phyloP scores from a whole-genome alignment of 2,888 invertebrate species.

The Polydrusus tereticollis region DNA sequence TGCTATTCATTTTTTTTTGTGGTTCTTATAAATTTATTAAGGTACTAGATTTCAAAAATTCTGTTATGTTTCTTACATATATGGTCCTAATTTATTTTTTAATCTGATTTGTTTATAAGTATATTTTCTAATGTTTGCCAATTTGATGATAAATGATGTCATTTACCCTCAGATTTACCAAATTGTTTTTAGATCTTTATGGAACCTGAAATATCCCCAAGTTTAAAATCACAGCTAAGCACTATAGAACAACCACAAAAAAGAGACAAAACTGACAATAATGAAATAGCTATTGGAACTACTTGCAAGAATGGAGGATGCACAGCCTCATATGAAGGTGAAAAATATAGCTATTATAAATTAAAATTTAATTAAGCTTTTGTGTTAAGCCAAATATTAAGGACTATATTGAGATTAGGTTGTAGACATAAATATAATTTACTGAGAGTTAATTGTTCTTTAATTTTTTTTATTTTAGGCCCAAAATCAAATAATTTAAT shows the following conservation, averaged over 20 bases:
- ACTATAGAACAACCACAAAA: conserved; percentile 53
- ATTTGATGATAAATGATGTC: too few species aligned
- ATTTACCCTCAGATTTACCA: too few species aligned
- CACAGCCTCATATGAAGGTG: conserved; percentile 75
- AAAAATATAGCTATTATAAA: neutral
- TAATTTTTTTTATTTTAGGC: conserved; percentile 61
- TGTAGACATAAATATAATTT: too few species aligned
- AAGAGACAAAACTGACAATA: conserved; percentile 61
- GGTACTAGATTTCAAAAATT: too few species aligned
- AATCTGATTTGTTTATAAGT: too few species aligned
- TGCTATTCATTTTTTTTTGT: neutral
- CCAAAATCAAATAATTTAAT: conserved; percentile 72
- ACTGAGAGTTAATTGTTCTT: neutral
- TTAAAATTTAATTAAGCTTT: neutral
- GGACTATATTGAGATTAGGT: too few species aligned
- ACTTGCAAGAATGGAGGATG: conserved; percentile 90
- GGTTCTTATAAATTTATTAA: too few species aligned
- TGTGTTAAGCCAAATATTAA: too few species aligned
- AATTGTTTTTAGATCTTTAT: conserved; percentile 66
- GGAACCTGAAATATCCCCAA: conserved; percentile 74
- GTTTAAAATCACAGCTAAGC: conserved; percentile 75
- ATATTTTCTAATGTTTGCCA: too few species aligned
- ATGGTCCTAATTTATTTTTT: too few species aligned
- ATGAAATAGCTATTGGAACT: conserved; percentile 77
- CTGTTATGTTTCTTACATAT: too few species aligned